phyloP scores from a whole-genome alignment of 92 coral and sea anemone species.

The Porites lobata region DNA sequence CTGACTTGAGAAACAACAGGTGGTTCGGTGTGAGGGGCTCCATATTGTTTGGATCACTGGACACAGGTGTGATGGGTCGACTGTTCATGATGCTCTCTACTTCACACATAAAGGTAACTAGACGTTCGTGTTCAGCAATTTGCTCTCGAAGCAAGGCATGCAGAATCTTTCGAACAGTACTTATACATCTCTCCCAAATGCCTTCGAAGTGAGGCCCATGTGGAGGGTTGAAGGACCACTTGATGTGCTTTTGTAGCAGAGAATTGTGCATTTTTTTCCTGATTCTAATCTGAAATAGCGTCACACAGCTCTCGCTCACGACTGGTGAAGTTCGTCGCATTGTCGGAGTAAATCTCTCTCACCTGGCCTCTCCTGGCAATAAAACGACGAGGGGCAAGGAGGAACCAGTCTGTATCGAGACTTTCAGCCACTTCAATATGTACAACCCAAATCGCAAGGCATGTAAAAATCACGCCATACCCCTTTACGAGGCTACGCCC shows the following conservation, averaged over 20 bases:
- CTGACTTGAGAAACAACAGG: conserved; percentile 24
- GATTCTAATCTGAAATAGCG: conserved; percentile 38
- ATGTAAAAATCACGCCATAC: conserved; percentile 31
- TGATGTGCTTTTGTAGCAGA: conserved; percentile 43
- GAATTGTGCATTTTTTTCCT: conserved; percentile 38
- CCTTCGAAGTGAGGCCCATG: conserved; percentile 49
- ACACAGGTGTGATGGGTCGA: conserved; percentile 43
- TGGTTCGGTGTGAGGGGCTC: conserved; percentile 6
- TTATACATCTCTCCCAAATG: conserved; percentile 60
- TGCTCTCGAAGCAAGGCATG: conserved; percentile 36
- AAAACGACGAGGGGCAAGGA: conserved; percentile 25
- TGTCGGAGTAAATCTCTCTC: conserved; percentile 41
- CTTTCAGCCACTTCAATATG: conserved; percentile 26
- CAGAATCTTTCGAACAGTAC: conserved; percentile 40
- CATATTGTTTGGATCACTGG: conserved; percentile 4
- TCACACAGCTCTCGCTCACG: conserved; percentile 46
- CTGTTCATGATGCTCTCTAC: background rate
- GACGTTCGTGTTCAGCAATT: background rate
- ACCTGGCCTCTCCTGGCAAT: conserved; percentile 55
- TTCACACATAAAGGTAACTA: too few relatives aligned
- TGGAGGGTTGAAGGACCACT: conserved; percentile 62
- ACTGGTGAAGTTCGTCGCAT: conserved; percentile 32
- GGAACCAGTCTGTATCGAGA: conserved; percentile 10
- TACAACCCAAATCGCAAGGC: conserved; percentile 19
- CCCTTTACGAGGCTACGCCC: conserved; percentile 37